Base-by-base conservation (phyloP, 2,113 vertebrate species). In the Mandrillus leucophaeus region DNA sequence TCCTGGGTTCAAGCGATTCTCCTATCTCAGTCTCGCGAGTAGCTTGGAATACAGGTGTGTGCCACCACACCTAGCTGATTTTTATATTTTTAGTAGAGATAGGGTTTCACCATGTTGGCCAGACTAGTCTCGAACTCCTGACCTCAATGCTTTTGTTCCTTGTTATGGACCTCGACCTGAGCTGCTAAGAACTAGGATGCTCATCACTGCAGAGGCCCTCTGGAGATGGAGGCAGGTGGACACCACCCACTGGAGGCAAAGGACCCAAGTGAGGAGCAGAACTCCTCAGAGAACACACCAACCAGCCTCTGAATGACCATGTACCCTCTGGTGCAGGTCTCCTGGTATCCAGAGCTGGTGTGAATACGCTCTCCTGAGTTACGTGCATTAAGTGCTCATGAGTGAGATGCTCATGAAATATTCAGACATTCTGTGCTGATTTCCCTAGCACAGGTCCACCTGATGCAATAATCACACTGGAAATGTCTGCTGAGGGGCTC, bases 141-240 rank as follows among this genome's bases (percentile, higher is more conserved):
- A 35, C 14, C 66, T 68, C 32, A 32, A 78, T 32, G 55, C 10
- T 50, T 61, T 93, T 32, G 25, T 68, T 90, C 70, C 43, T 93
- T 5, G 5, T 22, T 27, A 22, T 8, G 38, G 55, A 32, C 14
- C 59, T 35, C 0, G 11, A 2, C 40, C 55, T 70, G 64, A 72
- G 59, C 48, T 86, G 78, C 59, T 43, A 5, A 75, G 32, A 45
- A 40, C 2, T 25, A 17, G 57, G n/a, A 22, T 0, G 9, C 8
- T n/a, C 9, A 2, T 72, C 57, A 61, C 32, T 64, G 40, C 1
- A n/a, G 35, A 93, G 14, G 93, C 9, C 48, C 50, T 90, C 86
- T 76, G n/a, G 16, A 70, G 81, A 52, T 5, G 4, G 88, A 40
- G 57, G 30, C 0, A 0, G 48, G 64, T 3, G 6, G 61, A 95